Percentiles rank a stretch among this genome's conserved stretches.
phyloP scores from a whole-genome alignment of 1,140 invertebrate species.

The Drosophila miranda region DNA sequence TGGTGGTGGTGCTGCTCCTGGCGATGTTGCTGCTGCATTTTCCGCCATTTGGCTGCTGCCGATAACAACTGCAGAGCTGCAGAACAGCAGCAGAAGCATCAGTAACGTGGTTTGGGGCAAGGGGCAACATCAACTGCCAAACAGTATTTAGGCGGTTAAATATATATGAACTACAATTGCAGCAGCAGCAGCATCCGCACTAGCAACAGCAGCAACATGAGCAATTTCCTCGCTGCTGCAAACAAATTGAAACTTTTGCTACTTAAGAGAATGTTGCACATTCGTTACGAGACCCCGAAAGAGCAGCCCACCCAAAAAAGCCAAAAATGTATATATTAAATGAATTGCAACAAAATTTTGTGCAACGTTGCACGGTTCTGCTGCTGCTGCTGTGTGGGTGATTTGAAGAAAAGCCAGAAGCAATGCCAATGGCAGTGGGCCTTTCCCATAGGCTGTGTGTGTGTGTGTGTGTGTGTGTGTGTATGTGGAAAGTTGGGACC shows the following conservation, averaged over 20 bases:
- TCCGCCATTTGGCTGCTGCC: constrained; percentile 70
- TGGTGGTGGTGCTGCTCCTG: constrained; percentile 39
- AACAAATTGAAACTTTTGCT: constrained; percentile 69
- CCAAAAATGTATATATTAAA: constrained; percentile 63
- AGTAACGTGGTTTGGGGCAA: background rate
- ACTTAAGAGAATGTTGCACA: constrained; percentile 58
- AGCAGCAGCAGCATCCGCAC: constrained; percentile 23
- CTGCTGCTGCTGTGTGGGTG: constrained; percentile 10
- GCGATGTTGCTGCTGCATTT: constrained; percentile 56
- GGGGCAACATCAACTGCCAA: constrained; percentile 47
- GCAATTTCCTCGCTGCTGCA: constrained; percentile 10
- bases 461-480: background rate
- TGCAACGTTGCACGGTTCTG: constrained; percentile 49
- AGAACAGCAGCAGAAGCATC: constrained; percentile 25
- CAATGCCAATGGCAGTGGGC: no score
- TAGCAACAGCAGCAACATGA: constrained; percentile 4
- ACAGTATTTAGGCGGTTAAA: constrained; percentile 74
- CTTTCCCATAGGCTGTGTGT: no score
- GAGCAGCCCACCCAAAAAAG: constrained; percentile 7
- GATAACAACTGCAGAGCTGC: constrained; percentile 56
- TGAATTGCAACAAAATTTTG: constrained; percentile 68
- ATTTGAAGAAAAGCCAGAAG: constrained; percentile 26
- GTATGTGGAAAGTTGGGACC: constrained; percentile 4
- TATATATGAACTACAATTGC: constrained; percentile 70
- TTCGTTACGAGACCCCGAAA: constrained; percentile 52